Evolutionary conservation across 2,888 invertebrate species (phyloP).

Genomic region (Leucania comma): DNA sequence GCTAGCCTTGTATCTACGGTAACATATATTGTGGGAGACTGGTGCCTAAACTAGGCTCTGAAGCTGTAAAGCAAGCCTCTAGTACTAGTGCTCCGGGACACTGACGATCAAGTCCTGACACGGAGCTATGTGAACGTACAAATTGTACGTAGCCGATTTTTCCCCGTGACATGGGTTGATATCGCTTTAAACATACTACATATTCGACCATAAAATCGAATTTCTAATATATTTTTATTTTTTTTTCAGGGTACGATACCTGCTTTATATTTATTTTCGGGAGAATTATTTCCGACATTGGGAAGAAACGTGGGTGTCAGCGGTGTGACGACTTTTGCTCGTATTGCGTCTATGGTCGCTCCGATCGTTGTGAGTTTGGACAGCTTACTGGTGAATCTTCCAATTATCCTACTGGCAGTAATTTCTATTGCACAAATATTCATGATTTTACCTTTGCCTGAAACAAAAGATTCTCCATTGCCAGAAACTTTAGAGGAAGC

Average conservation of each 20-base stretch:
- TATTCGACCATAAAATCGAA: not conserved
- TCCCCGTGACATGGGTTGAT: no score
- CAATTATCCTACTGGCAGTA: conserved; percentile 77
- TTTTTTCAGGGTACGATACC: conserved; percentile 87
- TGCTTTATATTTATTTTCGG: conserved; percentile 93
- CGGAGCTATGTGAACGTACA: no score
- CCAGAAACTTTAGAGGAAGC: conserved; percentile 90
- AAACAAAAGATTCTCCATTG: conserved; percentile 84
- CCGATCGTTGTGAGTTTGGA: conserved; percentile 81
- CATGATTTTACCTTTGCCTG: conserved; percentile 82
- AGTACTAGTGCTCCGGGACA: no score
- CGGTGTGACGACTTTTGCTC: conserved; percentile 93
- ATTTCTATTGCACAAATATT: conserved; percentile 79
- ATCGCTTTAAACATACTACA: not conserved
- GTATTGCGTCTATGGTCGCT: conserved; percentile 94
- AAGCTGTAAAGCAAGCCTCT: no score
- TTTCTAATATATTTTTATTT: not conserved
- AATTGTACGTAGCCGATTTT: no score
- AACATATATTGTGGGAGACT: no score
- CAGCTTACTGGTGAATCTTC: conserved; percentile 72
- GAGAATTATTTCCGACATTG: conserved; percentile 95
- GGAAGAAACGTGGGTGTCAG: conserved; percentile 95
- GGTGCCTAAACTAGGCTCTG: no score
- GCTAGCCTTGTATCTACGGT: no score
- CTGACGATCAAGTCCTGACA: no score